Conservation (phyloP, 2,888 invertebrate genomes). For the Dryocosmus kuriphilus region DNA sequence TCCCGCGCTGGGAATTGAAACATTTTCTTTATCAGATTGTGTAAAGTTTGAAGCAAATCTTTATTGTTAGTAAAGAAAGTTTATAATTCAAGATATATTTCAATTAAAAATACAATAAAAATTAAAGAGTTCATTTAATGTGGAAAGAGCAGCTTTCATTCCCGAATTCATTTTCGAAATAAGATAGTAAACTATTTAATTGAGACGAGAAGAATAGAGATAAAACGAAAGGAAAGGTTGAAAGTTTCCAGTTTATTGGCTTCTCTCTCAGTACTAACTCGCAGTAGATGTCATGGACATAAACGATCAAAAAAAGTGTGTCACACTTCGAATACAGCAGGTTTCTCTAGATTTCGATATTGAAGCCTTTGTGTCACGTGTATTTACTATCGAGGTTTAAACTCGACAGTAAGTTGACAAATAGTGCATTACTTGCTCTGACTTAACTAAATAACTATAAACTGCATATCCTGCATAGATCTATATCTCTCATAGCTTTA, state of each 20-base stretch:
- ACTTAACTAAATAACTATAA: slow-evolving; percentile 2
- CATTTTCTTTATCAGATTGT: too few species aligned
- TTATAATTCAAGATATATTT: too few species aligned
- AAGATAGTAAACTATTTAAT: not conserved
- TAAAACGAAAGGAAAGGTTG: slow-evolving; percentile 13
- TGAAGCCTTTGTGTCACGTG: not conserved
- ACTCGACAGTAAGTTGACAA: not conserved
- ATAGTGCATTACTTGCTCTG: slow-evolving; percentile 16
- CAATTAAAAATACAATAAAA: too few species aligned
- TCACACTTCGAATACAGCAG: slow-evolving; percentile 26
- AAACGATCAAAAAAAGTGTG: slow-evolving; percentile 29
- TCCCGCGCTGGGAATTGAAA: too few species aligned
- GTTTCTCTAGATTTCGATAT: slow-evolving; percentile 34
- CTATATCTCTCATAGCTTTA: not conserved
- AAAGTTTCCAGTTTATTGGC: slow-evolving; percentile 19
- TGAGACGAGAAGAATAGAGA: not conserved
- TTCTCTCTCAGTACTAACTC: not conserved
- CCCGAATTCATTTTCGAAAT: not conserved
- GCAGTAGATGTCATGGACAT: slow-evolving; percentile 11
- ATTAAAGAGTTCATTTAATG: not conserved
- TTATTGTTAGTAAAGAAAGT: too few species aligned
- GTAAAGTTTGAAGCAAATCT: too few species aligned
- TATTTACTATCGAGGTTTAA: not conserved
- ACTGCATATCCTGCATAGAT: not conserved
- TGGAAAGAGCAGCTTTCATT: not conserved